Evolutionary conservation across 92 coral and sea anemone genomes (phyloP), one percentile per base, ranked within the genome.

Genomic region (Umimayanthus chanpuru): DNA sequence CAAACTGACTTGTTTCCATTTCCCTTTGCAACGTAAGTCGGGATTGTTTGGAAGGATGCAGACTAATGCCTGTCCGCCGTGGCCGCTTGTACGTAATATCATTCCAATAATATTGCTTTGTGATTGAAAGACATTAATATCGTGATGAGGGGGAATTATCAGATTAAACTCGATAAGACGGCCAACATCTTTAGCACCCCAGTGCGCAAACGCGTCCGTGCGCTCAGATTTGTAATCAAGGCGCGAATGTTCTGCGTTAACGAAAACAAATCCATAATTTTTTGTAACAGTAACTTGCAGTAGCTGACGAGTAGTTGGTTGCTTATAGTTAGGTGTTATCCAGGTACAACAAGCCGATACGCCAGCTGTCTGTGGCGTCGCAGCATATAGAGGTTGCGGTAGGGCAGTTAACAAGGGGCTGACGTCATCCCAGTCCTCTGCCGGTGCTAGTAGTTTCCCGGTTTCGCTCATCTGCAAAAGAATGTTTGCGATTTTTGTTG

Each of bases 181-280:
- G 21, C 82, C 82, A 3, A 79, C 67, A 25, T 11, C 32, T 0
- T n/a, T 49, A 18, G 82, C 65, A 6, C 82, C 82, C 82, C 82
- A 79, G 38, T 79, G 82, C 39, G 82, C 82, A 50, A 79, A 79
- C 2, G 82, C 82, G 82, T 79, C 82, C 18, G 67, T 49, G 82
- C 82, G 82, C 39, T 79, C 55, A 23, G 65, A 47, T 25, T 26
- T 25, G 66, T 47, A 79, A 28, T 79, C 82, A 10, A 79, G 82
- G 36, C 82, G 82, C 82, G 82, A 79, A 5, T 79, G 66, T 4
- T 50, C 15, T 12, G 65, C 20, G 55, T 26, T 50, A 26, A 16
- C 29, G 30, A 79, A 79, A n/a, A 6, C 55, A 47, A 79, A 79
- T 50, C 82, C 82, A 3, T 50, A 0, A 12, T 47, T 50, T 9